Evolutionary conservation across 2,113 vertebrate species (phyloP), one percentile per base, ranked within the genome.

Genomic region (Callipepla californica): DNA sequence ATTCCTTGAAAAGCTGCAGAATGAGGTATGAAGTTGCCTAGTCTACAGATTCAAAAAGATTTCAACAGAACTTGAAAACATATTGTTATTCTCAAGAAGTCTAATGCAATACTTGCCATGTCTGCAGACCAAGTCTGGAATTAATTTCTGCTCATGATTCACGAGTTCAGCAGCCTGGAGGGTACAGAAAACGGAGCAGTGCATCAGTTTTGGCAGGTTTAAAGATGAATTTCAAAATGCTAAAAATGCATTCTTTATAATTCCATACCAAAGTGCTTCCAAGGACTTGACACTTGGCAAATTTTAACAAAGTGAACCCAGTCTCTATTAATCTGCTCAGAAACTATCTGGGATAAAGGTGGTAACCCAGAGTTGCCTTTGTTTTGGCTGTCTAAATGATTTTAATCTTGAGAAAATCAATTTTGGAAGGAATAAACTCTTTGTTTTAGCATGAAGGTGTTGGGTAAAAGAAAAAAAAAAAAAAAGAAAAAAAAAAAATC

Each of bases 101-200:
- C 66, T 92, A 67, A 93, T 87, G 74, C 81, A 93, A 92, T 73
- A 25, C 47, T 73, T 51, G 62, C 40, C 34, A 47, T 51, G 75
- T 85, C 89, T 78, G 26, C 47, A 90, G 80, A 86, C 42, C 42
- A 78, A 86, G 50, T 87, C 92, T 94, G 84, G 74, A 87, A 55
- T 25, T 87, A 53, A 82, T 85, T 96, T 92, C 78, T 90, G 21
- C 42, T 89, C 16, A 32, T 87, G 74, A 87, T 87, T 91, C 70
- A 87, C 59, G 38, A 67, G 85, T 78, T 93, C 83, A 86, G 51
- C 58, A 80, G 44, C 73, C 73, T 92, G 62, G 32, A 86, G 86
- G 83, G 68, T 73, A 93, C 44, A 83, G 16, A 62, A n/a, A 77
- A 90, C 86, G 25, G 15, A 7, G 1, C 21, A 70, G 15, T 3